Evolutionary conservation across 2,113 vertebrate species (phyloP).

Genomic region (Burhinus oedicnemus): DNA sequence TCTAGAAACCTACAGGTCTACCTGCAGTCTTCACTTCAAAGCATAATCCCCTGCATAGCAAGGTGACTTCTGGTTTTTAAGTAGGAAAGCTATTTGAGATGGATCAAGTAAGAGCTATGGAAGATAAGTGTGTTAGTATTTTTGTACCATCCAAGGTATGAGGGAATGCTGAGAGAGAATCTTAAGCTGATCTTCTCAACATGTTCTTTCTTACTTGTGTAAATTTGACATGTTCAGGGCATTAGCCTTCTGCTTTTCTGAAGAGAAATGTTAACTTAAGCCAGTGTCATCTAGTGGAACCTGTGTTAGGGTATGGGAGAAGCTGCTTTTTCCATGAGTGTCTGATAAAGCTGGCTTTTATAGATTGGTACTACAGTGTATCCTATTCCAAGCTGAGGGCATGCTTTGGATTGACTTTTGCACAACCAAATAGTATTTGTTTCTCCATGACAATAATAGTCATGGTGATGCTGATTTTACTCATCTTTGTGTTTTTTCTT

Average conservation of each 20-base stretch:
- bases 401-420: neutral
- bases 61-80: neutral
- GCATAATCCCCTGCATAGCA: neutral
- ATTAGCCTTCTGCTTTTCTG: neutral
- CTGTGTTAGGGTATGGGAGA: neutral
- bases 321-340: neutral
- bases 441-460: neutral
- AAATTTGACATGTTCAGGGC: neutral
- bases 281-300: neutral
- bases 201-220: neutral
- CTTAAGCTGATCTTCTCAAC: neutral
- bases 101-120: neutral
- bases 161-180: neutral
- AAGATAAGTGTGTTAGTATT: neutral
- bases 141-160: neutral
- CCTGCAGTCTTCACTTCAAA: neutral
- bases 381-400: neutral
- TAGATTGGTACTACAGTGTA: accelerated
- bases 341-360: neutral
- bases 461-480: neutral
- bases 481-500: neutral
- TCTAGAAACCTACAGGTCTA: neutral
- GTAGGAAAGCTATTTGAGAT: neutral
- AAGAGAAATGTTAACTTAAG: neutral
- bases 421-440: neutral